phyloP scores from a whole-genome alignment of 2,797 vertebrate species.

The Acridotheres tristis region DNA sequence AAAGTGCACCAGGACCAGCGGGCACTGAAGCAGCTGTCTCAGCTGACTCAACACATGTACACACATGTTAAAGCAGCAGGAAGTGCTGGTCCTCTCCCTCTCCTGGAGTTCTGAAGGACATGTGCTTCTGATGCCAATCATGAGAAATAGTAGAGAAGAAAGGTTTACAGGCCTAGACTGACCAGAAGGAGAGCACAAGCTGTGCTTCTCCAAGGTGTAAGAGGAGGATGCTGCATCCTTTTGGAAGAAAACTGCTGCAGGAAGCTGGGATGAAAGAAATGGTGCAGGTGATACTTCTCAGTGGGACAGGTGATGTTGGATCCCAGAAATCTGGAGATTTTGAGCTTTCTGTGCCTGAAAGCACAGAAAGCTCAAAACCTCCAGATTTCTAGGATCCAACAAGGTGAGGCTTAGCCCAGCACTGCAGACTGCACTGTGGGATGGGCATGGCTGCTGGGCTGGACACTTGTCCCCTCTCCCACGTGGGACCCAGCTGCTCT shows the following conservation, averaged over 20 bases:
- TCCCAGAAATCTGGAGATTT: no score
- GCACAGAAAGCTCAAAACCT: no score
- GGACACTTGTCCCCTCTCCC: not conserved
- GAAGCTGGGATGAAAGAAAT: not conserved
- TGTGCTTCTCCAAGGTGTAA: not conserved
- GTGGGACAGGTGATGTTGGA: not conserved
- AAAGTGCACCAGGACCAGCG: accelerated
- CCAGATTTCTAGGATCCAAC: no score
- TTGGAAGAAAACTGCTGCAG: not conserved
- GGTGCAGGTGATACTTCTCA: accelerated
- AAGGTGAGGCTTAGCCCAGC: not conserved
- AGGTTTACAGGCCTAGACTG: not conserved
- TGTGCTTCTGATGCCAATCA: not conserved
- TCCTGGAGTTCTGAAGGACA: not conserved
- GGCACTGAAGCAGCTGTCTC: not conserved
- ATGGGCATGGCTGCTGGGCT: not conserved
- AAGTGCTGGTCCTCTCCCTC: not conserved
- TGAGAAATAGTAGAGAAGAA: not conserved
- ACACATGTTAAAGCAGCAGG: accelerated
- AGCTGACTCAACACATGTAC: not conserved
- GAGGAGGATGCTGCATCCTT: not conserved
- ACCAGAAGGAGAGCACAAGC: not conserved
- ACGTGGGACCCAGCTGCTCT: accelerated
- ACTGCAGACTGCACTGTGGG: accelerated
- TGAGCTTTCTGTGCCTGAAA: no score